Evolutionary conservation across 1,140 invertebrate species (phyloP).

Genomic region (Drepana arcuata): DNA sequence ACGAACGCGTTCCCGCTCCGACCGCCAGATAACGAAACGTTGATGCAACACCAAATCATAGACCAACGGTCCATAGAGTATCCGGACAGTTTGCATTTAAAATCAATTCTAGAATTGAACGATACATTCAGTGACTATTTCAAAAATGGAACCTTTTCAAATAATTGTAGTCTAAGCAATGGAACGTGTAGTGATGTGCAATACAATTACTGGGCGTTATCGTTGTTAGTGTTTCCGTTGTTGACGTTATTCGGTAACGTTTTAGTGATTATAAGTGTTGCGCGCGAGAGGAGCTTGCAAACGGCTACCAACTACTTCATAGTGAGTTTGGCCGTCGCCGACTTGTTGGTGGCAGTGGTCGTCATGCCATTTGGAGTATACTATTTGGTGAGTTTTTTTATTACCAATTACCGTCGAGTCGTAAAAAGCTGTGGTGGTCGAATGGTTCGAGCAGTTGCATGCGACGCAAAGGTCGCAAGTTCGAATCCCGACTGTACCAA

Average conservation of each 20-base stretch:
- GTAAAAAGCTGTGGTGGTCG: too few species aligned
- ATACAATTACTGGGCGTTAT: slow-evolving; percentile 87
- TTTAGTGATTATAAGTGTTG: slow-evolving; percentile 94
- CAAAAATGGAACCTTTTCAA: slow-evolving; percentile 23
- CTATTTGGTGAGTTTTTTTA: slow-evolving; percentile 94
- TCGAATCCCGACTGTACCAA: too few species aligned
- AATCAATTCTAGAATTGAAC: slow-evolving; percentile 19
- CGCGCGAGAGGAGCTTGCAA: slow-evolving; percentile 89
- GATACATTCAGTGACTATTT: slow-evolving; percentile 28
- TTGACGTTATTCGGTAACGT: slow-evolving; percentile 97
- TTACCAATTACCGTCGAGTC: too few species aligned
- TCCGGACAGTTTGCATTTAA: neutral
- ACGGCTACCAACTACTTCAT: slow-evolving; percentile 99
- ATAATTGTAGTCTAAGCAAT: slow-evolving; percentile 35
- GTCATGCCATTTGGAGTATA: slow-evolving; percentile 99
- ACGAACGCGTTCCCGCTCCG: slow-evolving; percentile 16
- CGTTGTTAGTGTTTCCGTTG: slow-evolving; percentile 90
- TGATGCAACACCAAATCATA: too few species aligned
- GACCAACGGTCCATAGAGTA: too few species aligned
- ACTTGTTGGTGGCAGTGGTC: slow-evolving; percentile 94
- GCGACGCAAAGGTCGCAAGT: too few species aligned
- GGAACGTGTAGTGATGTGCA: slow-evolving; percentile 43
- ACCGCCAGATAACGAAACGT: slow-evolving; percentile 13
- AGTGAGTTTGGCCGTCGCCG: slow-evolving; percentile 95
- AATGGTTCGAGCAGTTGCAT: too few species aligned